Evolutionary conservation across 2,113 vertebrate species (phyloP), one percentile per base, ranked within the genome.

Genomic region (Typhlomys cinereus): DNA sequence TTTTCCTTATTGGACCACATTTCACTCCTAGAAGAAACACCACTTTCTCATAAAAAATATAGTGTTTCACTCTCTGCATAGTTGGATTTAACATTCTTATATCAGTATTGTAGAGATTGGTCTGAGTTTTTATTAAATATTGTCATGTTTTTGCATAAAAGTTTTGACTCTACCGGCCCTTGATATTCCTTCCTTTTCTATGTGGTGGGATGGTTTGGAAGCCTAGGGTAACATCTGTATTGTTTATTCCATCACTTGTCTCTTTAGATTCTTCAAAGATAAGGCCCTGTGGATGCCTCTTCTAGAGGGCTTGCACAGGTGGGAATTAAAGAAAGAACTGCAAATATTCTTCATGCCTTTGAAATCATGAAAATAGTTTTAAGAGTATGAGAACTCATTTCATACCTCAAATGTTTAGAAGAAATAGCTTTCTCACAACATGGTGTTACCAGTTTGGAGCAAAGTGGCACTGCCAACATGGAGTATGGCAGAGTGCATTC

Each of bases 101-200:
- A 34, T 83, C 31, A 70, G 29, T 70, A 59, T 70, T 46, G 81
- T 17, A 82, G 39, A 88, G 8, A 39, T 91, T 41, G 44, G 3
- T 50, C 52, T 90, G 0, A 76, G 29, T 39, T 92, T 93, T 92
- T 71, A n/a, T 34, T 66, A 54, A 82, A 85, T 31, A 54, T 78
- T 39, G 34, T 78, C 20, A 3, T 7, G 23, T 25, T 78, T n/a
- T 78, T 54, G 52, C 9, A 52, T 9, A 52, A 52, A 52, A n/a
- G n/a, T n/a, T 46, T 83, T 78, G 27, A 20, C 44, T 91, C 86
- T 36, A 27, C 21, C 36, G 39, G 66, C n/a, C 23, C 21, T 57
- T 61, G 20, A 76, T 66, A 17, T 36, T 73, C 50, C 11, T 11
- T 41, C 66, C 59, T 48, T 83, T 85, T 78, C 44, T 78, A 1